Conservation (phyloP, 2,888 invertebrate genomes). For the Pyralis farinalis region DNA sequence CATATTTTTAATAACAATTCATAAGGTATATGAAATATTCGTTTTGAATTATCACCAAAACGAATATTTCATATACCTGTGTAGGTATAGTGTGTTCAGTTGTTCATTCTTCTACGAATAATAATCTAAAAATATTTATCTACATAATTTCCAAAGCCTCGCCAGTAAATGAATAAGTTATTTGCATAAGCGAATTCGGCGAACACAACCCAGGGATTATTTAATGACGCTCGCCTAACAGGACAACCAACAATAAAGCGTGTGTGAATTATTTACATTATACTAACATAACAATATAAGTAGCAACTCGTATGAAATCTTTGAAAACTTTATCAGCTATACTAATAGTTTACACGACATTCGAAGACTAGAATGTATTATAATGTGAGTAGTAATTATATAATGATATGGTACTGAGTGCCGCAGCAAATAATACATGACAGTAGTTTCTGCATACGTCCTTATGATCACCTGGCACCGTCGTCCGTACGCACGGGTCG, state of each 20-base stretch:
- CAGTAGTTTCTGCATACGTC: too few relatives aligned
- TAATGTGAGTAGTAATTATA: too few relatives aligned
- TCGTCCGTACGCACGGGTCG: too few relatives aligned
- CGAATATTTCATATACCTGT: background rate
- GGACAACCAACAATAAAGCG: constrained; percentile 36
- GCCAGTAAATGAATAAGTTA: constrained; percentile 39
- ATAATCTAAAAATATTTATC: constrained; percentile 37
- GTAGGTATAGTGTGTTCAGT: background rate
- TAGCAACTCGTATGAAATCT: constrained; percentile 8
- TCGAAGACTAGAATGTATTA: too few relatives aligned
- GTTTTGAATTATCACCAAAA: too few relatives aligned
- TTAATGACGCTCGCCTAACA: constrained; percentile 47
- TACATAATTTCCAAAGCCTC: constrained; percentile 39
- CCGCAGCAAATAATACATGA: too few relatives aligned
- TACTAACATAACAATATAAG: constrained; percentile 20
- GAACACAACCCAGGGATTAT: constrained; percentile 49
- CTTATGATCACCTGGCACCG: too few relatives aligned
- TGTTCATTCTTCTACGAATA: constrained; percentile 39
- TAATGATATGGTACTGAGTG: too few relatives aligned
- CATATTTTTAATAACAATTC: background rate
- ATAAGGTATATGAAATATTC: too few relatives aligned
- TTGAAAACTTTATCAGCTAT: too few relatives aligned
- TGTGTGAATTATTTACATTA: constrained; percentile 34
- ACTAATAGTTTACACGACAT: too few relatives aligned
- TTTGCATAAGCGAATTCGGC: constrained; percentile 55